Conservation (phyloP, 2,113 vertebrate species). For the Carassius carassius region DNA sequence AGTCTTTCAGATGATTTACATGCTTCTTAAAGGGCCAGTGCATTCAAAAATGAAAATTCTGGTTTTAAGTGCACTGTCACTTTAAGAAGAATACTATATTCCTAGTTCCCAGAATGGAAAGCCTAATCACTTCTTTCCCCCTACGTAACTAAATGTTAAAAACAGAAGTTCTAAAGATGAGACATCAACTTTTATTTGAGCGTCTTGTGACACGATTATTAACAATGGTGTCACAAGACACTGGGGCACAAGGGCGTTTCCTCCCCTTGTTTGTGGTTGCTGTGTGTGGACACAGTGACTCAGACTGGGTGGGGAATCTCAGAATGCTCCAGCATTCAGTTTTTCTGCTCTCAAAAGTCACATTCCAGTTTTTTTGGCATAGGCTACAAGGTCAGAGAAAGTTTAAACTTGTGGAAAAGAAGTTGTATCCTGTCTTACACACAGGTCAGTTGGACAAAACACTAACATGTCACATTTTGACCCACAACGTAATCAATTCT, state of each 20-base stretch:
- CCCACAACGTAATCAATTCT: neutral
- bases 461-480: neutral
- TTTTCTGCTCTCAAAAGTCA: neutral
- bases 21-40: neutral
- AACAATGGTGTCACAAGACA: neutral
- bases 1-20: neutral
- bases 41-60: neutral
- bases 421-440: neutral
- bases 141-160: neutral
- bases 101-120: neutral
- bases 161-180: neutral
- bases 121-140: neutral
- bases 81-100: neutral
- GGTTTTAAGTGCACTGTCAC: neutral
- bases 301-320: conserved; percentile 59
- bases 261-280: conserved; percentile 37
- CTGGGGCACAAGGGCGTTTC: neutral
- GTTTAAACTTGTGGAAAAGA: too few relatives aligned
- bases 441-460: neutral
- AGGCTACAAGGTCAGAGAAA: neutral
- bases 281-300: conserved; percentile 61
- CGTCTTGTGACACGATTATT: neutral
- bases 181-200: neutral
- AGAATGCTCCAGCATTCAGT: neutral
- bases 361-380: neutral